These are phyloP conservation scores for Drosophila kanekoi DNA, from an alignment of 2,888 invertebrate species.

Conservation along the genomic window DNA sequence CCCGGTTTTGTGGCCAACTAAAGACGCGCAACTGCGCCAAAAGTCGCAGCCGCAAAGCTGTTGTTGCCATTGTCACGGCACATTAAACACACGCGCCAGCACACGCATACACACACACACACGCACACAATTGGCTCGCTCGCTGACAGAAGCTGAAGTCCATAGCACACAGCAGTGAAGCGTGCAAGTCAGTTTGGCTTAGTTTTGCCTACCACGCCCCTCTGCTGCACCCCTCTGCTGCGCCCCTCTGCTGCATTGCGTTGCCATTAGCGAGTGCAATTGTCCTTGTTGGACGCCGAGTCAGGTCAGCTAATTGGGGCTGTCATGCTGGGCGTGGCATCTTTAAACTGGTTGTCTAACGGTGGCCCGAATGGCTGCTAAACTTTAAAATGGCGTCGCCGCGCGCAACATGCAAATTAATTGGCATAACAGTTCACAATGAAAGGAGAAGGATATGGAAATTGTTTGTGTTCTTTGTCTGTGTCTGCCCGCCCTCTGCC, in stretches of 20 bases:
- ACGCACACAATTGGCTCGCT: not conserved
- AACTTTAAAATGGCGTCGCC: slow-evolving; percentile 54
- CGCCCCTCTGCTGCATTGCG: too few species aligned
- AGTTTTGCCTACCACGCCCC: not conserved
- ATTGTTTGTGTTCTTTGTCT: slow-evolving; percentile 40
- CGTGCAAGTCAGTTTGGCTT: slow-evolving; percentile 7
- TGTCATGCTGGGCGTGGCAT: slow-evolving; percentile 22
- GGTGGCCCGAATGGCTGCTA: slow-evolving; percentile 8
- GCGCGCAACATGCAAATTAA: slow-evolving; percentile 67
- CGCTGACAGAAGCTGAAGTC: slow-evolving; percentile 17
- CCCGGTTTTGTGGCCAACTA: slow-evolving; percentile 19
- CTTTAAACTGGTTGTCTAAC: slow-evolving; percentile 30
- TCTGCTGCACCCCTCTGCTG: too few species aligned
- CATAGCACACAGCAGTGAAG: slow-evolving; percentile 19
- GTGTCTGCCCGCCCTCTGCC: not conserved
- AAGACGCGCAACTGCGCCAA: slow-evolving; percentile 19
- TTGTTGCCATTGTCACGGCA: slow-evolving; percentile 39
- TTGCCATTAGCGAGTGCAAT: slow-evolving; percentile 16
- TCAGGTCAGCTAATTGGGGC: slow-evolving; percentile 42
- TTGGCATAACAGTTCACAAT: slow-evolving; percentile 45
- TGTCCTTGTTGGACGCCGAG: slow-evolving; percentile 4
- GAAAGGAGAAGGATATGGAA: slow-evolving; percentile 34
- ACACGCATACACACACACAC: slow-evolving; percentile 15
- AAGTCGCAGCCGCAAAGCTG: slow-evolving; percentile 27
- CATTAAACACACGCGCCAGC: slow-evolving; percentile 46